Conservation (phyloP, 2,797 vertebrate genomes). For the Lacerta viridis region DNA sequence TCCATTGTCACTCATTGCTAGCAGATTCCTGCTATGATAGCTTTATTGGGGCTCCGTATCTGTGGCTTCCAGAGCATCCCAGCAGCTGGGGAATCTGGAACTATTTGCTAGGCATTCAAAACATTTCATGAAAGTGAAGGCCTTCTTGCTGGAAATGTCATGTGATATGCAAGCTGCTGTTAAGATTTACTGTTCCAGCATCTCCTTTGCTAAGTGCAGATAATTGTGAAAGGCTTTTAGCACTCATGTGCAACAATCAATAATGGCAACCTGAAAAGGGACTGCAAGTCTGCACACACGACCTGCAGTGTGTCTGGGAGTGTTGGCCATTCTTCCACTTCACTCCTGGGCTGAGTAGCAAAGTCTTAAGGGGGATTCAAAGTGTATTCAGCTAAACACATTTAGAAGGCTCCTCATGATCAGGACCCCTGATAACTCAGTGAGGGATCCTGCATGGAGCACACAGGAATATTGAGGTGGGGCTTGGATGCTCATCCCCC, state of each 20-base stretch:
- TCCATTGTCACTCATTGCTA: not conserved
- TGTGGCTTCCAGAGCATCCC: not conserved
- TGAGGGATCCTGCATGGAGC: not conserved
- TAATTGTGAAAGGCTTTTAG: not conserved
- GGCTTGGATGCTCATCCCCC: too few relatives aligned
- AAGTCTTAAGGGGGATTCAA: not conserved
- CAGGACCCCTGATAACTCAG: not conserved
- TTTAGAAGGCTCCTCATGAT: not conserved
- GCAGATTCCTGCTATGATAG: not conserved
- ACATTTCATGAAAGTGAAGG: constrained; percentile 53
- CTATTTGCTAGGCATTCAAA: constrained; percentile 10
- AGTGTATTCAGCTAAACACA: not conserved
- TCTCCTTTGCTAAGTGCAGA: constrained; percentile 10
- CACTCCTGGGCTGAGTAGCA: not conserved
- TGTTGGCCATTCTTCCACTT: not conserved
- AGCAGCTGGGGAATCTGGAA: not conserved
- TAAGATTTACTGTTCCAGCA: constrained; percentile 46
- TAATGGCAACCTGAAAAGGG: not conserved
- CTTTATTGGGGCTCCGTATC: not conserved
- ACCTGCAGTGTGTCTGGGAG: not conserved
- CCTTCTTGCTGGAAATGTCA: not conserved
- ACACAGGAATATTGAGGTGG: too few relatives aligned
- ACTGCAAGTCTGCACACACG: not conserved
- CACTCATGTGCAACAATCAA: constrained; percentile 9
- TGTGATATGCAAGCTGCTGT: constrained; percentile 10